Evolutionary conservation across 2,888 invertebrate genomes (phyloP), one percentile per base, ranked within the genome.

Genomic region (Cephus pulcher): DNA sequence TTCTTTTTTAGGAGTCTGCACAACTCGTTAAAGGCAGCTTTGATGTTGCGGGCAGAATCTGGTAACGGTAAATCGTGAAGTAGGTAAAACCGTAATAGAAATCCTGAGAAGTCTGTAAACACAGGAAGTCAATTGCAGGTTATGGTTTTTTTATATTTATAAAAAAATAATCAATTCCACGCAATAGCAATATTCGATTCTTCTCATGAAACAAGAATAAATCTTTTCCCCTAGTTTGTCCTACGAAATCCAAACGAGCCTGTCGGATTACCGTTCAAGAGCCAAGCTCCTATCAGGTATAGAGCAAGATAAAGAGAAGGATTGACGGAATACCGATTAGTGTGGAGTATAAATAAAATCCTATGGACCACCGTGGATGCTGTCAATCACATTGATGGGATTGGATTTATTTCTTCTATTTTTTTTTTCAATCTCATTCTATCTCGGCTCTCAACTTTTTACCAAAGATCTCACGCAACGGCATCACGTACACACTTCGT

Each of bases 281-380:
- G 40, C 40, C 40, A 40, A 40, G 4, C 40, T 15, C 15, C 15
- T 40, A 40, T 15, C 40, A 6, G 76, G 12, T 32, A 23, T 30
- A 74, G 34, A 74, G 74, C 33, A 34, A n/a, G 34, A 77, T 23
- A 77, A 73, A 69, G 69, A 68, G 68, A 73, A 12, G 34, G 76
- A 71, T 32, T 12, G 35, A 37, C 71, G 37, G 23, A 37, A 32
- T 34, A 30, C 12, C 70, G 3, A 33, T 30, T 30, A 11, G 32
- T 30, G 33, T 15, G 70, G 70, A 32, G 33, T 70, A 70, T 30
- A 70, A 70, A n/a, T 70, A 70, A 70, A 70, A 70, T 12, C 70
- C 12, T 3, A 40, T 33, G 70, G 70, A 70, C 70, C 70, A 70
- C 70, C 70, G 9, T 30, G 70, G 32, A 70, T 30, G 70, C 70